Percentiles rank a stretch among this genome's conserved stretches.
Conservation (phyloP, 1,140 invertebrate species). For the Marisa cornuarietis region DNA sequence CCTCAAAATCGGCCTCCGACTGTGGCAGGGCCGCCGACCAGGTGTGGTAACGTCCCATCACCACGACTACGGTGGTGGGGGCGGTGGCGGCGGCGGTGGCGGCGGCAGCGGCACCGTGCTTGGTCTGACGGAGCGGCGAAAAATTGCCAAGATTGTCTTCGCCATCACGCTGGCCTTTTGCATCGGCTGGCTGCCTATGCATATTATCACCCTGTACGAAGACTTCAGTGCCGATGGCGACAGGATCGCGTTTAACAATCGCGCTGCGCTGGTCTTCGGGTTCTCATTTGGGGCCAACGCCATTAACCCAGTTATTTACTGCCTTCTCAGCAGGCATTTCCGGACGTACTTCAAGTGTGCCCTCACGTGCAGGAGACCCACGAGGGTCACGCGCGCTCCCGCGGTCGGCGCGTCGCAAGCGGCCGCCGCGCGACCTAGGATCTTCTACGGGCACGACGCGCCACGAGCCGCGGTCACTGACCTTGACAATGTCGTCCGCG, state of each 20-base stretch:
- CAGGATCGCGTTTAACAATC: slow-evolving; percentile 87
- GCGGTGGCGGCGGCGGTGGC: neutral
- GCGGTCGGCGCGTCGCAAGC: neutral
- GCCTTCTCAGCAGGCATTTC: slow-evolving; percentile 88
- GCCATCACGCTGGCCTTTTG: slow-evolving; percentile 89
- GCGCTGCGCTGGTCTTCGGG: slow-evolving; percentile 74
- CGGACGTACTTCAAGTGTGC: slow-evolving; percentile 90
- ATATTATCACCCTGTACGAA: slow-evolving; percentile 78
- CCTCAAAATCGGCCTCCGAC: slow-evolving; percentile 19
- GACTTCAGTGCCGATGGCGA: slow-evolving; percentile 83
- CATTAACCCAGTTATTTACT: slow-evolving; percentile 89
- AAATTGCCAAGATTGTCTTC: slow-evolving; percentile 83
- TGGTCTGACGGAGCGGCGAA: slow-evolving; percentile 32
- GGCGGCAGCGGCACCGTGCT: slow-evolving; percentile 19
- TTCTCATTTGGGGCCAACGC: slow-evolving; percentile 83
- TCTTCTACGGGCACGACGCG: neutral
- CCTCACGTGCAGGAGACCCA: slow-evolving; percentile 74
- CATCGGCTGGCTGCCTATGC: slow-evolving; percentile 86
- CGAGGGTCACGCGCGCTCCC: neutral
- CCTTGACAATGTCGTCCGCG: neutral
- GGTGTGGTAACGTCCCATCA: slow-evolving; percentile 11
- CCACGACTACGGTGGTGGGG: neutral
- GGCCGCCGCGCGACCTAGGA: neutral
- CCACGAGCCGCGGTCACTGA: neutral
- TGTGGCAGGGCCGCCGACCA: slow-evolving; percentile 35